Conservation (phyloP, 2,113 vertebrate genomes). For the Promerops cafer region DNA sequence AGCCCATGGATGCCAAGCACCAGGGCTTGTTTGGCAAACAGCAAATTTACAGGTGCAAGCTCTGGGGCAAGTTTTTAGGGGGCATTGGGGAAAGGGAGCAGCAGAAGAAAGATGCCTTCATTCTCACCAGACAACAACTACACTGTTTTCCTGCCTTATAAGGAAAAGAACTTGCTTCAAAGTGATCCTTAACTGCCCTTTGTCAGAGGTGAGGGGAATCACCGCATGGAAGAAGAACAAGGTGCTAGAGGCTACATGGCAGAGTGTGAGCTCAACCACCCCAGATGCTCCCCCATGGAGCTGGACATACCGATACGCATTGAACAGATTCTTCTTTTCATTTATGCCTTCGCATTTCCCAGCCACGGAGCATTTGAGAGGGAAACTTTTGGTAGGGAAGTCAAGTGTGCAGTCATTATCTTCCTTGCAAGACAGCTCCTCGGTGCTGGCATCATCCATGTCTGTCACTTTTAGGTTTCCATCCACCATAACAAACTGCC, state of each 20-base stretch:
- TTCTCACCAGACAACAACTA: neutral
- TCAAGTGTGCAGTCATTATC: slow-evolving; percentile 78
- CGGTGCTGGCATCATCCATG: slow-evolving; percentile 82
- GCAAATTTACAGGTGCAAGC: neutral
- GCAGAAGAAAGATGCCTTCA: neutral
- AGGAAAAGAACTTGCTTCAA: neutral
- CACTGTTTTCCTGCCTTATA: neutral
- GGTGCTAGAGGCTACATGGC: neutral
- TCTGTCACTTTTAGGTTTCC: slow-evolving; percentile 88
- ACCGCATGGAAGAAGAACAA: neutral
- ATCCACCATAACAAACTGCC: slow-evolving; percentile 87
- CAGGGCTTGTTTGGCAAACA: neutral
- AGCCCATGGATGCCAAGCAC: neutral
- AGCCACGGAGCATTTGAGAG: slow-evolving; percentile 65
- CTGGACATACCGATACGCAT: slow-evolving; percentile 81
- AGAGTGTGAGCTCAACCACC: neutral
- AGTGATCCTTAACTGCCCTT: neutral
- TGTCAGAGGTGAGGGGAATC: neutral
- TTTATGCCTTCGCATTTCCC: slow-evolving; percentile 80
- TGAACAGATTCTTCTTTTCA: slow-evolving; percentile 90
- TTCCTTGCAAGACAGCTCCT: slow-evolving; percentile 71
- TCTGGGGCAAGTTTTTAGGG: neutral
- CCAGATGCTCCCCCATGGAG: neutral
- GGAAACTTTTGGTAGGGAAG: slow-evolving; percentile 83
- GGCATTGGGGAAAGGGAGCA: neutral